A percentile compares a stretch with the other conserved stretches of the same genome.
Evolutionary conservation across 2,113 vertebrate species (phyloP).

Genomic region (Lota lota): DNA sequence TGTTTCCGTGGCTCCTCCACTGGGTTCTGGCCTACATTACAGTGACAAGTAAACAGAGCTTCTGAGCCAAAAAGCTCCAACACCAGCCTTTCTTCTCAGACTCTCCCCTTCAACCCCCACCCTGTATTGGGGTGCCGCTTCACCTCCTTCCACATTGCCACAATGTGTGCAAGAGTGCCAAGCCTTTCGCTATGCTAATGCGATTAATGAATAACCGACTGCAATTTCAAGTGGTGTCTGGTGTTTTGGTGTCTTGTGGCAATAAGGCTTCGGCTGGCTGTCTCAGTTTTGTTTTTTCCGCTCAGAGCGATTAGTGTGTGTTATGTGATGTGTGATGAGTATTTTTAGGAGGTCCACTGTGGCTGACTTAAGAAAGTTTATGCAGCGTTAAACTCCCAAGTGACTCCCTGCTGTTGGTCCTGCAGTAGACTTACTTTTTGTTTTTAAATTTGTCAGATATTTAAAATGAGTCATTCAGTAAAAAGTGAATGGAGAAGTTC

Average conservation of each 20-base stretch:
- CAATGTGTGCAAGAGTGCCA: slow-evolving; percentile 36
- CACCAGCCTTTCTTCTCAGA: slow-evolving; percentile 3
- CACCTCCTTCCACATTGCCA: slow-evolving; percentile 5
- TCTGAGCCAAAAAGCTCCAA: slow-evolving; percentile 43
- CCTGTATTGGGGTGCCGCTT: slow-evolving; percentile 1
- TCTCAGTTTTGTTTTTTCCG: slow-evolving; percentile 22
- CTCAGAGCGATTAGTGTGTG: slow-evolving; percentile 37
- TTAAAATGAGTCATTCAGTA: too few relatives aligned
- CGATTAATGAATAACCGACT: slow-evolving; percentile 62
- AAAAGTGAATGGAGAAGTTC: too few relatives aligned
- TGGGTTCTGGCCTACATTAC: slow-evolving; percentile 73
- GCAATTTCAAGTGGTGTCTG: slow-evolving; percentile 50
- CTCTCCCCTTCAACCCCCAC: slow-evolving; percentile 10
- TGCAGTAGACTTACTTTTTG: background rate
- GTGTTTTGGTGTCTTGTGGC: slow-evolving; percentile 47
- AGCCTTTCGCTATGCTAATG: slow-evolving; percentile 40
- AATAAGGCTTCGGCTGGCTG: slow-evolving; percentile 14
- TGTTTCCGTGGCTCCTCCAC: slow-evolving; percentile 39
- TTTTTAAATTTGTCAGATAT: background rate
- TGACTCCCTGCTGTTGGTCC: too few relatives aligned
- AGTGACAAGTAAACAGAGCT: slow-evolving; percentile 69
- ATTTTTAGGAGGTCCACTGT: slow-evolving; percentile 35
- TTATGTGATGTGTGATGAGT: slow-evolving; percentile 17
- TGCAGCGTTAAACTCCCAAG: background rate
- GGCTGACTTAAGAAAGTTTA: slow-evolving; percentile 15